Evolutionary conservation across 2,113 vertebrate species (phyloP).

Genomic region (Climacteris rufus): DNA sequence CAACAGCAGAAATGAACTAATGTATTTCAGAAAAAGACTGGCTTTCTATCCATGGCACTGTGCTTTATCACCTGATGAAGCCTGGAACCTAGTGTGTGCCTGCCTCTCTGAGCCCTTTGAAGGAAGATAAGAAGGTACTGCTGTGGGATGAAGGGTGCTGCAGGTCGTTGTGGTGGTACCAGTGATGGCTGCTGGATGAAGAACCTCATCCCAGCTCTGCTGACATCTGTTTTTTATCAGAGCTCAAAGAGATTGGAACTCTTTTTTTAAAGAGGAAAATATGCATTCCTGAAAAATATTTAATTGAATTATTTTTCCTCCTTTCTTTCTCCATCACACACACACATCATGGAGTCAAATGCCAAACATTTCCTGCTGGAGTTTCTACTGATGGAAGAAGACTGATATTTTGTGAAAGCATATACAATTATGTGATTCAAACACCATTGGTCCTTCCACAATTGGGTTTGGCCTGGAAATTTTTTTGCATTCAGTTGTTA

Average conservation of each 20-base stretch:
- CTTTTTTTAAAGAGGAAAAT: neutral
- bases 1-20: neutral
- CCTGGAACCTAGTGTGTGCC: neutral
- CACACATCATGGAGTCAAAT: neutral
- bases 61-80: neutral
- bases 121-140: neutral
- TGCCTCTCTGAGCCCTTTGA: neutral
- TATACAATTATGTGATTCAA: neutral
- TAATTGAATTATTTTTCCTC: neutral
- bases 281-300: neutral
- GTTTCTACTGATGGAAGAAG: neutral
- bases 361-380: neutral
- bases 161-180: neutral
- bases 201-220: neutral
- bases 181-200: neutral
- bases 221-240: neutral
- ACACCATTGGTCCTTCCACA: neutral
- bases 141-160: neutral
- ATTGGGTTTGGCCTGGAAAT: neutral
- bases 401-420: neutral
- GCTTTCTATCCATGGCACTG: neutral
- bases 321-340: neutral
- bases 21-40: neutral
- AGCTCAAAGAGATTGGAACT: neutral
- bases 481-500: neutral